A percentile compares a stretch with the other conserved stretches of the same genome.
These are phyloP conservation scores for Eumerus sabulonum DNA, from an alignment of 2,888 invertebrate genomes.

Conservation along the genomic window DNA sequence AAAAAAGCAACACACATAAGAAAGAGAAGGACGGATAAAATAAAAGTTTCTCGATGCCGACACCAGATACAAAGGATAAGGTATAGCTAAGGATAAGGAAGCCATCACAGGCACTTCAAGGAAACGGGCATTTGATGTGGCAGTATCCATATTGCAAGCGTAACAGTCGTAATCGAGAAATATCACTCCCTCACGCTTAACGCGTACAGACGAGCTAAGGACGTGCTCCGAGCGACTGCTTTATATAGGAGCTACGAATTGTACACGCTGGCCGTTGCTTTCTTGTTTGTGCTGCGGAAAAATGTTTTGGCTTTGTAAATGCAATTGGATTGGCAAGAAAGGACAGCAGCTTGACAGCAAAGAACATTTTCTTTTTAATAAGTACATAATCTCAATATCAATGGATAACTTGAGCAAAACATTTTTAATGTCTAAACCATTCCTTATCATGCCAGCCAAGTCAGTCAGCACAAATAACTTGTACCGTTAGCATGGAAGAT, in stretches of 20 bases:
- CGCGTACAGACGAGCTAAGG: slow-evolving; percentile 39
- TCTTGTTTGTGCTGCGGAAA: background rate
- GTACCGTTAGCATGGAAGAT: too few species aligned
- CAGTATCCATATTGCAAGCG: slow-evolving; percentile 11
- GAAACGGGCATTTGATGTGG: slow-evolving; percentile 57
- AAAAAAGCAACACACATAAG: background rate
- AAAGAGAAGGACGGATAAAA: background rate
- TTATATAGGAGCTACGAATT: slow-evolving; percentile 60
- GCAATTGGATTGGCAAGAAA: slow-evolving; percentile 37
- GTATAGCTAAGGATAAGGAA: background rate
- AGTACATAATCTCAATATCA: too few species aligned
- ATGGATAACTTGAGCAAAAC: too few species aligned
- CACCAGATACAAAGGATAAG: slow-evolving; percentile 7
- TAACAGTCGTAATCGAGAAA: slow-evolving; percentile 36
- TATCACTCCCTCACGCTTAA: slow-evolving; percentile 12
- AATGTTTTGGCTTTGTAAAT: slow-evolving; percentile 6
- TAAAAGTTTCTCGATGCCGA: background rate
- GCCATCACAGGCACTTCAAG: slow-evolving; percentile 35
- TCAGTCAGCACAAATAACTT: too few species aligned
- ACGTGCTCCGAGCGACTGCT: slow-evolving; percentile 62
- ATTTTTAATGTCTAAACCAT: too few species aligned
- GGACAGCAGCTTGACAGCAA: slow-evolving; percentile 22
- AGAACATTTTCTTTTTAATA: background rate
- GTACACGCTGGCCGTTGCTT: slow-evolving; percentile 39
- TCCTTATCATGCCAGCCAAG: too few species aligned